Evolutionary conservation across 2,888 invertebrate species (phyloP).

Genomic region (Tenthredo notha): DNA sequence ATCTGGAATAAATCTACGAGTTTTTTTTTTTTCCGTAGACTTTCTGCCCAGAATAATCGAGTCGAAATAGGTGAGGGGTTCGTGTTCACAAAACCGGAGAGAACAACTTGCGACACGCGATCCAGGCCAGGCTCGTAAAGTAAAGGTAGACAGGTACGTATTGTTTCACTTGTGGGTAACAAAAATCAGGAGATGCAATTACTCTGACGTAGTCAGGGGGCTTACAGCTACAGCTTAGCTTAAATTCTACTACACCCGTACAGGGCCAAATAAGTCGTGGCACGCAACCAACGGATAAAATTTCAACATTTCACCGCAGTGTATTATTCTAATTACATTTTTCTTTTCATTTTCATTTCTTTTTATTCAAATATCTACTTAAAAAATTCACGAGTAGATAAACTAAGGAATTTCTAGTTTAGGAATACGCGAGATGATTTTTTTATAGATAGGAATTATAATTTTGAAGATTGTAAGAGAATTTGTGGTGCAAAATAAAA

Average conservation of each 20-base stretch:
- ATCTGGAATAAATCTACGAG: neutral
- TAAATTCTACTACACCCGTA: neutral
- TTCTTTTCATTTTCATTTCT: neutral
- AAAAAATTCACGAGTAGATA: neutral
- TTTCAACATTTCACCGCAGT: neutral
- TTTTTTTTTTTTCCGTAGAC: constrained; percentile 1
- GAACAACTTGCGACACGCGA: constrained; percentile 40
- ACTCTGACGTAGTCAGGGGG: constrained; percentile 19
- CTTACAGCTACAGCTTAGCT: neutral
- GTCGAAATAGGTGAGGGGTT: constrained; percentile 20
- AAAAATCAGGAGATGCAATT: constrained; percentile 41
- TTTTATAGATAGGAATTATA: too few species aligned
- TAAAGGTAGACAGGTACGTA: constrained; percentile 20
- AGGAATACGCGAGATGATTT: neutral
- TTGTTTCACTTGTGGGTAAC: constrained; percentile 24
- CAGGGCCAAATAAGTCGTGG: neutral
- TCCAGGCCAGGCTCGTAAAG: constrained; percentile 4
- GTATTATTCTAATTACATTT: neutral
- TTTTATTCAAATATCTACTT: neutral
- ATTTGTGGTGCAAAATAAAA: too few species aligned
- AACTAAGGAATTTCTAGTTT: neutral
- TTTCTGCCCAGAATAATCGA: neutral
- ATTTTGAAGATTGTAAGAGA: too few species aligned
- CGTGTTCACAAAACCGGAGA: constrained; percentile 39
- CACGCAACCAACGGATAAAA: constrained; percentile 26